A percentile compares a stretch with the other conserved stretches of the same genome.
phyloP scores from a whole-genome alignment of 2,797 vertebrate species.

The Gymnocypris eckloni region DNA sequence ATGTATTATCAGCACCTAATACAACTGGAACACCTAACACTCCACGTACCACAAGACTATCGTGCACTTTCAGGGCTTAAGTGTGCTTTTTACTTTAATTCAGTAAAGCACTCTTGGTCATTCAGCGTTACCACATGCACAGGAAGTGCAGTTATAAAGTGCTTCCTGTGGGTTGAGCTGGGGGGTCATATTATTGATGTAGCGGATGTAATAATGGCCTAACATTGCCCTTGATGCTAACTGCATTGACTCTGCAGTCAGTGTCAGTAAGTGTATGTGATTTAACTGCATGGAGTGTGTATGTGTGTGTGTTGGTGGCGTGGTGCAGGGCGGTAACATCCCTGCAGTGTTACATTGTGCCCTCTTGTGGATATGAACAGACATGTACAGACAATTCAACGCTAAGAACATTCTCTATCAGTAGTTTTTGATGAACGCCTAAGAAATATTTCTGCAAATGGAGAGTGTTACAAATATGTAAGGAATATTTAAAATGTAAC shows the following conservation, averaged over 20 bases:
- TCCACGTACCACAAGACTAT: background rate
- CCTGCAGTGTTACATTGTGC: slow-evolving; percentile 64
- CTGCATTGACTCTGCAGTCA: slow-evolving; percentile 17
- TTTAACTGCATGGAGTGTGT: slow-evolving; percentile 27
- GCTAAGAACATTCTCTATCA: background rate
- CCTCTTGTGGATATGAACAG: slow-evolving; percentile 68
- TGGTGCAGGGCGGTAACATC: slow-evolving; percentile 33
- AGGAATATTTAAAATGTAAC: no score
- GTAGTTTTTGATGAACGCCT: background rate
- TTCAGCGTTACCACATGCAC: slow-evolving; percentile 11
- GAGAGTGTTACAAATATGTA: background rate
- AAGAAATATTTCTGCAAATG: background rate
- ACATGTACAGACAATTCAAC: background rate
- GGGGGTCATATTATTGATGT: slow-evolving; percentile 36
- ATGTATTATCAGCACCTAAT: background rate
- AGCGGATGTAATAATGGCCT: slow-evolving; percentile 34
- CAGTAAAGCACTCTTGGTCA: slow-evolving; percentile 20
- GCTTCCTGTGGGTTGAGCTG: slow-evolving; percentile 30
- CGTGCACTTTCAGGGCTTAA: background rate
- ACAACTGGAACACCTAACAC: background rate
- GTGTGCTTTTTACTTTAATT: slow-evolving; percentile 21
- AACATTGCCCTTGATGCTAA: slow-evolving; percentile 38
- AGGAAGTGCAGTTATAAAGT: slow-evolving; percentile 45
- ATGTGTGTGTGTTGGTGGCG: background rate
- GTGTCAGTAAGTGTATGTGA: slow-evolving; percentile 24